Evolutionary conservation across 2,888 invertebrate species (phyloP).

Genomic region (Acanthosepion esculentum): DNA sequence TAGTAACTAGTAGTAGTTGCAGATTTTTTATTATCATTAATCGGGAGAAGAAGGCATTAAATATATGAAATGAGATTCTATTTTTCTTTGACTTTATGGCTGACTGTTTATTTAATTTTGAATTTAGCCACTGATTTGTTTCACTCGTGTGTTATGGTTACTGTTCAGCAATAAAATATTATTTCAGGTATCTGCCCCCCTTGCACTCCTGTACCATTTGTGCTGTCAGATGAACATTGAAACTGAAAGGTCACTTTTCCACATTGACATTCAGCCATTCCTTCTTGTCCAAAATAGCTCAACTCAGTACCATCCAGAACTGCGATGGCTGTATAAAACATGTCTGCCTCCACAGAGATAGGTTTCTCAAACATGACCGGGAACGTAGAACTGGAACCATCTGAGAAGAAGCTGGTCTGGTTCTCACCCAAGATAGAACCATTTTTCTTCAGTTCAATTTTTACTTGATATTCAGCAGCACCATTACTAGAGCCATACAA

Average conservation of each 20-base stretch:
- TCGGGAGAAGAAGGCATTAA: background rate
- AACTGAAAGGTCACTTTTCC: slow-evolving; percentile 96
- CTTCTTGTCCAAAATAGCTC: slow-evolving; percentile 97
- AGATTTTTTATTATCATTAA: background rate
- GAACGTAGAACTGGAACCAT: slow-evolving; percentile 96
- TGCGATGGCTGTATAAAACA: slow-evolving; percentile 95
- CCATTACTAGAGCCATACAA: slow-evolving; percentile 96
- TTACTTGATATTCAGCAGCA: slow-evolving; percentile 94
- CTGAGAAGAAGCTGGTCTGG: slow-evolving; percentile 94
- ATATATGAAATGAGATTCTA: slow-evolving; percentile 33
- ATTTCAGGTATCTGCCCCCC: slow-evolving; percentile 98
- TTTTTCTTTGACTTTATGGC: background rate
- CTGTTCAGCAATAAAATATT: slow-evolving; percentile 85
- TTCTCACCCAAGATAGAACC: slow-evolving; percentile 91
- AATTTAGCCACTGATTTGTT: background rate
- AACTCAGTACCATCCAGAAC: slow-evolving; percentile 93
- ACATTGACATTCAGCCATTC: slow-evolving; percentile 90
- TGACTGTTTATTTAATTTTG: background rate
- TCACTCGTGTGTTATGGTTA: background rate
- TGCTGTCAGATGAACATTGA: slow-evolving; percentile 96
- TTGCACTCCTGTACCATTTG: slow-evolving; percentile 97
- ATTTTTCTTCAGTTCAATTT: slow-evolving; percentile 92
- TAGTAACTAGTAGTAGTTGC: background rate
- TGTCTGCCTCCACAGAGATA: slow-evolving; percentile 92
- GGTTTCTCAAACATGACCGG: slow-evolving; percentile 88